Evolutionary conservation across 92 coral and sea anemone genomes (phyloP), one percentile per base, ranked within the genome.

Genomic region (Pocillopora grandis): DNA sequence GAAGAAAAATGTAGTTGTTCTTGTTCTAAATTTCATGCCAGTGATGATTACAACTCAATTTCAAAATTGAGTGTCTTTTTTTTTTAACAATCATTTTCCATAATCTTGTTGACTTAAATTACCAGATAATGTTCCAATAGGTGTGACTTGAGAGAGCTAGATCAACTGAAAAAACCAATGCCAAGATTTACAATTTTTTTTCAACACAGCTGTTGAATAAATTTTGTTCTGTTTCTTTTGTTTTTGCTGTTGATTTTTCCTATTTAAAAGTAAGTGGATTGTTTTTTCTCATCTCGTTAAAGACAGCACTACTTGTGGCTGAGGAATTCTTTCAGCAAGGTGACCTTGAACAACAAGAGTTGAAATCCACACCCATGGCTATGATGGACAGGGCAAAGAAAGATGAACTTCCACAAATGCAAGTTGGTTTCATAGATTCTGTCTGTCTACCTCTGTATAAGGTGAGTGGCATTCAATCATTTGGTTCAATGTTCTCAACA

Each of bases 251-350:
- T 27, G 31, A 27, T 27, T 27, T 27, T 27, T 27, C 31, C 31
- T 27, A 27, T 27, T 27, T 27, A 27, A 27, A 27, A 27, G 31
- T 27, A 27, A 27, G 31, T 27, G 31, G 31, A 27, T 27, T 27
- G 31, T 27, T 27, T 27, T 27, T 27, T 27, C 31, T 27, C 31
- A 27, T 27, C 35, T 35, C 61, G 68, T 21, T 87, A 17, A 72
- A 97, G 99, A 95, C 98, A 9, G 99, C 99, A 68, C 85, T 94
- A 27, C 84, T 97, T 80, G 99, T 97, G 57, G 98, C 99, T 23
- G 99, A 97, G 77, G 99, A 97, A 86, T 97, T 97, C 90, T 97
- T 97, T 86, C 93, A 90, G 84, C 99, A 97, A 91, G 99, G 99
- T 36, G 99, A 97, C 76, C 85, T 94, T 80, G 99, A 97, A 75